Conservation (phyloP, 2,888 invertebrate species). For the Camptogramma bilineatum region DNA sequence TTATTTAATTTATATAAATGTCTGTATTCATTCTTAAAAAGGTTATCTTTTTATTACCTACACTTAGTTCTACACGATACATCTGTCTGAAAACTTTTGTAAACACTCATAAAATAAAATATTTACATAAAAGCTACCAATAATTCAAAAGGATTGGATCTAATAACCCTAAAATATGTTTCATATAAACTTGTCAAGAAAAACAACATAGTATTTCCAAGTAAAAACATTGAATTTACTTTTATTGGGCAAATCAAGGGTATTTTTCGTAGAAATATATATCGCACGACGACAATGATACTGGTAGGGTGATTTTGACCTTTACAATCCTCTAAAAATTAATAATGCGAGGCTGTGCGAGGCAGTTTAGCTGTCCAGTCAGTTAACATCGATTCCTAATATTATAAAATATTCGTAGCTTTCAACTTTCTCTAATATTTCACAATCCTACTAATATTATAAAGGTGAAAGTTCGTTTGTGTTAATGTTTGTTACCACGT, state of each 20-base stretch:
- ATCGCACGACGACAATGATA: conserved; percentile 14
- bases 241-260: conserved; percentile 6
- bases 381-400: no score
- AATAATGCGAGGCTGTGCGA: conserved; percentile 44
- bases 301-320: conserved; percentile 26
- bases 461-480: no score
- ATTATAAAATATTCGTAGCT: no score
- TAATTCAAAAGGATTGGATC: background rate
- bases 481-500: no score
- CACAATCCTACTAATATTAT: no score
- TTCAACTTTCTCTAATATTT: no score
- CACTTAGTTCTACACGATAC: background rate
- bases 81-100: background rate
- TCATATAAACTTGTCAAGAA: conserved; percentile 5
- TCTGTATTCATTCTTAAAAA: background rate
- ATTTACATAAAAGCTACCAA: background rate
- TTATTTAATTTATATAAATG: background rate
- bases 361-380: no score
- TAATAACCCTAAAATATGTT: conserved; percentile 3
- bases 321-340: conserved; percentile 47
- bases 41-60: background rate
- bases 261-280: conserved; percentile 11
- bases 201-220: background rate
- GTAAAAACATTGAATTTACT: conserved; percentile 9
- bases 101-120: background rate